Conservation (phyloP, 2,888 invertebrate species). For the Drosophila melanosoma region DNA sequence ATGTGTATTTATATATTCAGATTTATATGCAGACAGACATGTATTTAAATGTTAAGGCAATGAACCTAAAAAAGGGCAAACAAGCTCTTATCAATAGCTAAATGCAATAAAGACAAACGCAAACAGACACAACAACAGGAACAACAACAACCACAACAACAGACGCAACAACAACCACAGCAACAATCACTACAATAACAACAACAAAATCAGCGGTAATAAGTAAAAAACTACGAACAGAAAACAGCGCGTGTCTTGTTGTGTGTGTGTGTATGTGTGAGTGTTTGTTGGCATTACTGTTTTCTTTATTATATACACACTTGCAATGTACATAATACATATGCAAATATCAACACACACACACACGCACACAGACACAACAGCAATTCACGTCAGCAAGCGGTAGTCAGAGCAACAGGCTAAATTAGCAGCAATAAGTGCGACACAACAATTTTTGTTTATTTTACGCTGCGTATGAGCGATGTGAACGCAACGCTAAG, state of each 20-base stretch:
- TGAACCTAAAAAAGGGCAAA: slow-evolving; percentile 58
- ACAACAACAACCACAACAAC: neutral
- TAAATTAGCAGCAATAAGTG: slow-evolving; percentile 28
- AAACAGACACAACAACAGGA: slow-evolving; percentile 4
- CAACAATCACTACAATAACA: neutral
- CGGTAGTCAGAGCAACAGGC: slow-evolving; percentile 15
- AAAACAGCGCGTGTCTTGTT: slow-evolving; percentile 29
- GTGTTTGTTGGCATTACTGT: neutral
- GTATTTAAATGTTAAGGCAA: slow-evolving; percentile 41
- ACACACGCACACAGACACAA: neutral
- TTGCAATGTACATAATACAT: neutral
- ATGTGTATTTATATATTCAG: neutral
- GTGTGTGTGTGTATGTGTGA: neutral
- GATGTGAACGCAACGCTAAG: slow-evolving; percentile 5
- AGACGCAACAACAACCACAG: neutral
- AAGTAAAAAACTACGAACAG: slow-evolving; percentile 6
- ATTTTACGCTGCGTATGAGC: slow-evolving; percentile 41
- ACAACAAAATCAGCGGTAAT: slow-evolving; percentile 4
- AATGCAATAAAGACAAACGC: slow-evolving; percentile 37
- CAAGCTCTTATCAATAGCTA: slow-evolving; percentile 22
- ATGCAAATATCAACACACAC: slow-evolving; percentile 3
- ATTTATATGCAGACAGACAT: neutral
- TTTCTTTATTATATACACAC: neutral
- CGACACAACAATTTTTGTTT: slow-evolving; percentile 6
- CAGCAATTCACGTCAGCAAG: slow-evolving; percentile 5